phyloP scores from a whole-genome alignment of 2,797 vertebrate genomes.

The Balearica regulorum region DNA sequence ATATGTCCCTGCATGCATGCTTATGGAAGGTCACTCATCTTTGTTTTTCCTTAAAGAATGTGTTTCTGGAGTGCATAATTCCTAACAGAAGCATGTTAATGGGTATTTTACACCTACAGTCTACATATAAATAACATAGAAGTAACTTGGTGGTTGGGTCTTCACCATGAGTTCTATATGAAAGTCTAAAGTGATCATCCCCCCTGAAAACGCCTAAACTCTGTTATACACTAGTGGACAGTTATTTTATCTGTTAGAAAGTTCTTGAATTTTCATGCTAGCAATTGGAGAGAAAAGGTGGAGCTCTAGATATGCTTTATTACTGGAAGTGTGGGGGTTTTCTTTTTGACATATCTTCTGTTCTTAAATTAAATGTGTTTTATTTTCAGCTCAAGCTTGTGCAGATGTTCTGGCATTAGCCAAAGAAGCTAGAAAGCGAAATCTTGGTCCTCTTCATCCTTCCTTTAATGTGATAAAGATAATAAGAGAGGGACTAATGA shows the following conservation, averaged over 20 bases:
- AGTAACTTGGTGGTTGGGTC: neutral
- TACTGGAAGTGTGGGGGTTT: neutral
- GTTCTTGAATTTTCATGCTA: neutral
- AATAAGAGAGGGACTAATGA: slow-evolving; percentile 73
- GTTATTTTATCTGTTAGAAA: neutral
- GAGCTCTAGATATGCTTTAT: neutral
- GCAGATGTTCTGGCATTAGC: slow-evolving; percentile 75
- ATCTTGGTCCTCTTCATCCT: slow-evolving; percentile 87
- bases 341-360: neutral
- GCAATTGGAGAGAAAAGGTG: neutral
- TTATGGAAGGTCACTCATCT: neutral
- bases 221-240: neutral
- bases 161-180: neutral
- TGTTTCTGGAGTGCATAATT: neutral
- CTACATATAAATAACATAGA: neutral
- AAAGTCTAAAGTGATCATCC: neutral
- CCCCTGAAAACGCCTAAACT: neutral
- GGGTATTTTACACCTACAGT: neutral
- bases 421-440: slow-evolving; percentile 81
- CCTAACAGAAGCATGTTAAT: neutral
- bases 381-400: slow-evolving; percentile 80
- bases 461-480: slow-evolving; percentile 82
- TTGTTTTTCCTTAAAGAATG: neutral
- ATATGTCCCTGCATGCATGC: neutral
- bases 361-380: neutral